These are phyloP conservation scores for Epicauta chinensis DNA, from an alignment of 1,140 invertebrate genomes.

Conservation along the genomic window DNA sequence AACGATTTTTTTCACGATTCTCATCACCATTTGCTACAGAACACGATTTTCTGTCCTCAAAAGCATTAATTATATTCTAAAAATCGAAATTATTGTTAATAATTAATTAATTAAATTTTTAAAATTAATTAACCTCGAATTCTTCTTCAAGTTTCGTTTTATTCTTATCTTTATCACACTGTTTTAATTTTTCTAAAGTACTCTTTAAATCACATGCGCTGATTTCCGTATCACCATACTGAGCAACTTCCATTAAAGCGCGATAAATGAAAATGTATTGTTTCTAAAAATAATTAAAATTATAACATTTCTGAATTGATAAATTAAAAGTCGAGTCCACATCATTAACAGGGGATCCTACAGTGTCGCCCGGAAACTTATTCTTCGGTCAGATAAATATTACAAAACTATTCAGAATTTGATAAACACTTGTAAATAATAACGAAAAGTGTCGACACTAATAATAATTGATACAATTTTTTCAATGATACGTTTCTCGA, in stretches of 20 bases:
- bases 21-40: slow-evolving; percentile 76
- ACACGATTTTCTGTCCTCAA: slow-evolving; percentile 76
- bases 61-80: slow-evolving; percentile 72
- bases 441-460: no score
- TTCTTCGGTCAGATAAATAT: no score
- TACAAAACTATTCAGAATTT: no score
- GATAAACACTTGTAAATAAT: no score
- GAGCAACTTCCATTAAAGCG: slow-evolving; percentile 85
- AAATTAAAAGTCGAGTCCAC: no score
- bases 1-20: slow-evolving; percentile 82
- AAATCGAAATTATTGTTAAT: slow-evolving; percentile 19
- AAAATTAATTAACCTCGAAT: slow-evolving; percentile 62
- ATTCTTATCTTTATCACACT: slow-evolving; percentile 57
- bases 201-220: slow-evolving; percentile 61
- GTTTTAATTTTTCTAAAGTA: slow-evolving; percentile 63
- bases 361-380: no score
- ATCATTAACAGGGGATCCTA: no score
- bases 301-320: background rate
- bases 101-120: background rate
- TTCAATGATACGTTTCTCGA: no score
- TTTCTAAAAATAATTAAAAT: slow-evolving; percentile 57
- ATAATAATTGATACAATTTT: no score
- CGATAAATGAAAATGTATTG: slow-evolving; percentile 98
- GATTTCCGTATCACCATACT: slow-evolving; percentile 92
- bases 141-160: slow-evolving; percentile 71